Evolutionary conservation across 2,797 vertebrate species (phyloP).

Genomic region (Scyliorhinus canicula): DNA sequence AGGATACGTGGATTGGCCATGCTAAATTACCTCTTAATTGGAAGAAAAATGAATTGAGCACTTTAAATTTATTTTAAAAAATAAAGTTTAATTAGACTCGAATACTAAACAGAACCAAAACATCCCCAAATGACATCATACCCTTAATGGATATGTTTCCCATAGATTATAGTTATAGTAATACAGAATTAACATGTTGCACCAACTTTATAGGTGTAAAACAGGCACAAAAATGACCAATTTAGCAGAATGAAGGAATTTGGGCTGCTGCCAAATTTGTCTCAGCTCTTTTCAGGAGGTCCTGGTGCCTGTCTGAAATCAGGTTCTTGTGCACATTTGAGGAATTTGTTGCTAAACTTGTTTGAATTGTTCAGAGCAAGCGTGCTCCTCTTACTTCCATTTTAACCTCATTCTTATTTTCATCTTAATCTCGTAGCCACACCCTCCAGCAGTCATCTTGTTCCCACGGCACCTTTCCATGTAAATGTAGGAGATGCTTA

Average conservation of each 20-base stretch:
- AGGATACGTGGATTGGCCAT: too few species aligned
- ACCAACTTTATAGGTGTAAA: not conserved
- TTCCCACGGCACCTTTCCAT: too few species aligned
- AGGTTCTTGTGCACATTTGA: not conserved
- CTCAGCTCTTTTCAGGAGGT: not conserved
- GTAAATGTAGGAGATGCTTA: too few species aligned
- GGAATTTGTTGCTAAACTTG: not conserved
- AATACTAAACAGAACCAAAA: not conserved
- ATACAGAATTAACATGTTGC: not conserved
- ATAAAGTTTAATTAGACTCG: not conserved
- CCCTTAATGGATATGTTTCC: not conserved
- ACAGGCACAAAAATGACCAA: not conserved
- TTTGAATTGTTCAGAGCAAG: not conserved
- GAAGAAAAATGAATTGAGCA: too few species aligned
- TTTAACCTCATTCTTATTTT: too few species aligned
- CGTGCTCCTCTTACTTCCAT: not conserved
- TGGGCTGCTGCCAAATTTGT: not conserved
- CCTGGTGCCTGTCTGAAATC: not conserved
- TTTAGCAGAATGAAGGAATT: not conserved
- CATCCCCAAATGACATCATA: not conserved
- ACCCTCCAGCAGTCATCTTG: too few species aligned
- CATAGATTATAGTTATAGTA: not conserved
- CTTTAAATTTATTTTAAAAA: too few species aligned
- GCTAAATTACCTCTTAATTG: too few species aligned
- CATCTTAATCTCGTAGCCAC: too few species aligned